Conservation (phyloP, 1,140 invertebrate species). For the Drosophila saltans region DNA sequence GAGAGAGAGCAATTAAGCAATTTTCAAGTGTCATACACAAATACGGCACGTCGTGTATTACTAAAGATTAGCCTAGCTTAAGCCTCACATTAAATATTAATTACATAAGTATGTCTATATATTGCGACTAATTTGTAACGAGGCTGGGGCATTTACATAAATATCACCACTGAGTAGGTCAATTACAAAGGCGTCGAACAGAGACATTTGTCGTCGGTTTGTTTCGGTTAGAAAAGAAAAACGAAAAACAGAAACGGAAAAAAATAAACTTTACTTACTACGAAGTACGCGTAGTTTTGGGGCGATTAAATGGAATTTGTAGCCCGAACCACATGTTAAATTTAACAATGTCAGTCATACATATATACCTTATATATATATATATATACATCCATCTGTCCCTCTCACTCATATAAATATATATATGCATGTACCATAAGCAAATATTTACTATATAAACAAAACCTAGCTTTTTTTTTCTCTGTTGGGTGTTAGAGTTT, state of each 20-base stretch:
- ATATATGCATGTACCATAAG: conserved; percentile 22
- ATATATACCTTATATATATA: not conserved
- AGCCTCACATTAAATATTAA: conserved; percentile 11
- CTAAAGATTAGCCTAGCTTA: conserved; percentile 47
- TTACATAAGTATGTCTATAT: conserved; percentile 12
- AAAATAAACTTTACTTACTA: conserved; percentile 18
- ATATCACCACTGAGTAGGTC: conserved; percentile 40
- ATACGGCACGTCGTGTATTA: not conserved
- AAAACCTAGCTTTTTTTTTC: conserved; percentile 21
- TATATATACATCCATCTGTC: not conserved
- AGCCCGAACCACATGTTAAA: conserved; percentile 6
- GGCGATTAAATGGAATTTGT: conserved; percentile 32
- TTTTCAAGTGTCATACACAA: conserved; percentile 53
- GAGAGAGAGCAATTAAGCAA: conserved; percentile 39
- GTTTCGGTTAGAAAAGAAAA: conserved; percentile 5
- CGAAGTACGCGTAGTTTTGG: conserved; percentile 5
- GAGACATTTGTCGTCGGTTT: not conserved
- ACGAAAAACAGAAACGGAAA: not conserved
- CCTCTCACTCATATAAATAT: conserved; percentile 2
- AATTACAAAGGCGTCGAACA: conserved; percentile 58
- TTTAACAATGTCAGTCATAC: conserved; percentile 10
- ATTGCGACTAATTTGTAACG: conserved; percentile 4
- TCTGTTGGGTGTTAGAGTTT: conserved; percentile 2
- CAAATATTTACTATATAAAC: conserved; percentile 30
- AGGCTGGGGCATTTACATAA: conserved; percentile 17